phyloP scores from a whole-genome alignment of 1,140 invertebrate species.

The Mylabris phalerata region DNA sequence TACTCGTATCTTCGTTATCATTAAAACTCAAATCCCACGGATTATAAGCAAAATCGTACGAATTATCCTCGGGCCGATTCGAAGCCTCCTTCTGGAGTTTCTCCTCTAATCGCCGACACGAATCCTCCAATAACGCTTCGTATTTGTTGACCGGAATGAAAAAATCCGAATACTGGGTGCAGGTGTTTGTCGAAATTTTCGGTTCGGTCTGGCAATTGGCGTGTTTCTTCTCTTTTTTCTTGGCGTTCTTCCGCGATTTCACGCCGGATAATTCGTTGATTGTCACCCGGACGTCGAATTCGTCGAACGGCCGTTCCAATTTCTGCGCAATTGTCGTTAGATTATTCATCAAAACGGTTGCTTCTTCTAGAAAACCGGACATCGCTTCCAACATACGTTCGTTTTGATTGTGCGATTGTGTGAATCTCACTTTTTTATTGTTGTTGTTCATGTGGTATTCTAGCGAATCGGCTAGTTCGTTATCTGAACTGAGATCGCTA shows the following conservation, averaged over 20 bases:
- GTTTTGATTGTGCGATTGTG: conserved; percentile 12
- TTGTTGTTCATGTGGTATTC: conserved; percentile 28
- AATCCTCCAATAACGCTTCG: conserved; percentile 33
- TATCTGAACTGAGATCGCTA: conserved; percentile 2
- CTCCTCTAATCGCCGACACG: conserved; percentile 34
- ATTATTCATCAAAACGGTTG: conserved; percentile 35
- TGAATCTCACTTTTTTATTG: conserved; percentile 33
- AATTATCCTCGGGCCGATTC: conserved; percentile 7
- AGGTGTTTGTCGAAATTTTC: background rate
- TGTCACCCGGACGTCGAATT: conserved; percentile 34
- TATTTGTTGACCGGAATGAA: conserved; percentile 33
- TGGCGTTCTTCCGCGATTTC: conserved; percentile 5
- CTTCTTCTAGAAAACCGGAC: conserved; percentile 39
- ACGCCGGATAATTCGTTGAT: conserved; percentile 26
- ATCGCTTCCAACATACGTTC: conserved; percentile 33
- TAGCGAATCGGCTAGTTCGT: conserved; percentile 30
- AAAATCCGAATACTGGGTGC: background rate
- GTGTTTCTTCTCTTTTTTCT: conserved; percentile 1
- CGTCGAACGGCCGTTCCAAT: conserved; percentile 23
- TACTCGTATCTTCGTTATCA: conserved; percentile 30
- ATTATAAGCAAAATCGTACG: conserved; percentile 20
- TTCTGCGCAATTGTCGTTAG: conserved; percentile 26
- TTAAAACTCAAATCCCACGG: conserved; percentile 14
- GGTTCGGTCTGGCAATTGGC: conserved; percentile 10
- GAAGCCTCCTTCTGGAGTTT: conserved; percentile 18